phyloP scores from a whole-genome alignment of 2,888 invertebrate genomes.

The Euzetes globulus region DNA sequence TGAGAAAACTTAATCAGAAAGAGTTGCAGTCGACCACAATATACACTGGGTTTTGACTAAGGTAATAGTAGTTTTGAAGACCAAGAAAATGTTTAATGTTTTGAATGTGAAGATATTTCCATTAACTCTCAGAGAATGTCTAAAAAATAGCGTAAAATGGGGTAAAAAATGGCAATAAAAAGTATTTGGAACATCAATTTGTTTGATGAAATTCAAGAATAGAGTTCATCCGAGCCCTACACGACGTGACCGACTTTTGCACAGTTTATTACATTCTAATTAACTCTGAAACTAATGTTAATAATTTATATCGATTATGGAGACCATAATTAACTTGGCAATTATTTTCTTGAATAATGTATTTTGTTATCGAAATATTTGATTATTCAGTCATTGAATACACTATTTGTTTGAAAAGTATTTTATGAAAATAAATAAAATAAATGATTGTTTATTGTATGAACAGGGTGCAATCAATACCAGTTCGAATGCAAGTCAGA shows the following conservation, averaged over 20 bases:
- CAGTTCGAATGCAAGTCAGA: conserved; percentile 40
- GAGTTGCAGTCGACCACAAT: too few species aligned
- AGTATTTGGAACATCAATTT: neutral
- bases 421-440: neutral
- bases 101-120: neutral
- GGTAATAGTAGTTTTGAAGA: neutral
- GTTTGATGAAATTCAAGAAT: neutral
- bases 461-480: conserved; percentile 34
- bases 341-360: neutral
- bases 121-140: neutral
- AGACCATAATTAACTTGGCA: conserved; percentile 4
- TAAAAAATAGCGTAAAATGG: neutral
- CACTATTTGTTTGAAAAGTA: neutral
- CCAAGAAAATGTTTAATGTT: neutral
- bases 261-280: neutral
- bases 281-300: conserved; percentile 4
- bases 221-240: neutral
- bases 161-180: neutral
- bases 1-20: too few species aligned
- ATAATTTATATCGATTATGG: neutral
- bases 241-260: conserved; percentile 16
- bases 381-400: neutral
- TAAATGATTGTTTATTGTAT: neutral
- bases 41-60: too few species aligned
- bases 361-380: neutral